Base-by-base conservation (phyloP, 2,888 invertebrate species). In the Byasa hedistus region DNA sequence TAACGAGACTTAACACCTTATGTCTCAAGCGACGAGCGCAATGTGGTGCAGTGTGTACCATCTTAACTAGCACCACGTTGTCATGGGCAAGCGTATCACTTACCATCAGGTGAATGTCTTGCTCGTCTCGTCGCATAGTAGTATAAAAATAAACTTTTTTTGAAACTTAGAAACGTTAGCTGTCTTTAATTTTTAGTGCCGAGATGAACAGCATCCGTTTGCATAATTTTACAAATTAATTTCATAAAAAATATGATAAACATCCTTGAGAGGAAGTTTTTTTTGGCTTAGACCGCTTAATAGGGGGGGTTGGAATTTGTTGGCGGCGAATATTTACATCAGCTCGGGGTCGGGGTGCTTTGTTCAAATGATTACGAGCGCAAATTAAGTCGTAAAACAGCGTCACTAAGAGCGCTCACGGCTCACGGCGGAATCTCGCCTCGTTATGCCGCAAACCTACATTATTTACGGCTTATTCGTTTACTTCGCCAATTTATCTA, bases 351-450 rank as follows among this genome's bases (percentile, higher is more conserved):
- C 75, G 82, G 81, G 81, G 82, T 80, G 79, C 79, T 80, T 79
- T 80, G 82, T 81, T 84, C 83, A 86, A 87, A 88, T 89, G 89
- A 89, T 89, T 89, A 89, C 87, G 86, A 87, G 84, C 85, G 80
- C 81, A 88, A 90, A 90, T 90, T 88, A 89, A 90, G 88, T 85
- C 87, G 87, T 90, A 87, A 89, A 89, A 84, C 87, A 81, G 81
- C 81, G 81, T 82, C 85, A 88, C 87, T 88, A 87, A 87, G 85
- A 80, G 76, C 79, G 80, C 84, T n/a, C n/a, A n/a, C n/a, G n/a
- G 84, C 86, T 87, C 57, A 63, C 32, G 48, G 56, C 24, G 62
- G 55, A 56, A 62, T 57, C 62, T 56, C 56, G 48, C 63, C 63
- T 63, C 51, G 51, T 57, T 57, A 63, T 63, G 57, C 57, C 48